Evolutionary conservation across 2,113 vertebrate genomes (phyloP).

Genomic region (Xenus cinereus): DNA sequence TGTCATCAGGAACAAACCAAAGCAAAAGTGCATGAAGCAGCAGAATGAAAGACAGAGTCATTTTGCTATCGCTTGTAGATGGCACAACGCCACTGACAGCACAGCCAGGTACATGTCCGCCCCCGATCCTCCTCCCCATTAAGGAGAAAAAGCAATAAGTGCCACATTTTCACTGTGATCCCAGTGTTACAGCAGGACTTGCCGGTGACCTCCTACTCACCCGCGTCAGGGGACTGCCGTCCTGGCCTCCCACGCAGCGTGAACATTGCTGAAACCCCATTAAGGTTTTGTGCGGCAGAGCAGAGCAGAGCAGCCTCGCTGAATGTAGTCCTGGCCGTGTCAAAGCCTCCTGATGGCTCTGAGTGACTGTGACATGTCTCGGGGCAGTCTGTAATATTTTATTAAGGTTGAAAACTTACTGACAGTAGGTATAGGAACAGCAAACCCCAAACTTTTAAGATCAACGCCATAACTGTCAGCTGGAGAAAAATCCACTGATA

Average conservation of each 20-base stretch:
- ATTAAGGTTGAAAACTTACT: background rate
- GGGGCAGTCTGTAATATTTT: background rate
- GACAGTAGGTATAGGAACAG: background rate
- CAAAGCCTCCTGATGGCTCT: background rate
- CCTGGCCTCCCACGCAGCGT: background rate
- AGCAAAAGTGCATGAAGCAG: background rate
- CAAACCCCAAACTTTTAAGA: background rate
- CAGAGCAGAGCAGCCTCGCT: background rate
- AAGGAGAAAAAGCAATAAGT: background rate
- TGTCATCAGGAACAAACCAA: background rate
- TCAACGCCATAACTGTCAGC: background rate
- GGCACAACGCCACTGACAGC: background rate
- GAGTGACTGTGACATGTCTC: background rate
- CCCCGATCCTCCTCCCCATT: accelerated
- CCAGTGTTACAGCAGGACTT: background rate
- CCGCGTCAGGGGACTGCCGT: background rate
- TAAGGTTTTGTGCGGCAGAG: background rate
- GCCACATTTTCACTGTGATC: background rate
- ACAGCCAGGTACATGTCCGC: background rate
- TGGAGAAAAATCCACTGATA: background rate
- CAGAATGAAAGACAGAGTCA: background rate
- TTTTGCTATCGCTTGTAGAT: background rate
- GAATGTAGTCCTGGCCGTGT: background rate
- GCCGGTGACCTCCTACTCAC: background rate
- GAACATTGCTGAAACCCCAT: background rate